Conservation (phyloP, 2,797 vertebrate genomes). For the Crypturellus tataupa region DNA sequence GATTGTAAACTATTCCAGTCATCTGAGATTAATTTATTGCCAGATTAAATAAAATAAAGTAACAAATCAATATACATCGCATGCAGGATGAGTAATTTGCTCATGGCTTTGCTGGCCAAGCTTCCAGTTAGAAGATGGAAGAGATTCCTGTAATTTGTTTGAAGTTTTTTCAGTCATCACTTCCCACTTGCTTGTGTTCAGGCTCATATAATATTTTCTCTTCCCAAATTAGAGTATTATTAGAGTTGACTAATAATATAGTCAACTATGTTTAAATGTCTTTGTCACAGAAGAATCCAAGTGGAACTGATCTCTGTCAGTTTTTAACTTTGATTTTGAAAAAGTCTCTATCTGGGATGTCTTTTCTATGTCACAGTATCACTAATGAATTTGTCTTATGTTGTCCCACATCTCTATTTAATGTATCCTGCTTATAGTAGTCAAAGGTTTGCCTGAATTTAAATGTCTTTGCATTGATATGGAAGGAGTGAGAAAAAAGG, state of each 20-base stretch:
- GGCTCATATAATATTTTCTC: background rate
- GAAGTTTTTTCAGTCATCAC: background rate
- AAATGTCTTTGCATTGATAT: background rate
- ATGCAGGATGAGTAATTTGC: background rate
- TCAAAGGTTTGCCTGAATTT: background rate
- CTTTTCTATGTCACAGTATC: background rate
- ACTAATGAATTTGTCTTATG: background rate
- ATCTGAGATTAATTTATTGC: background rate
- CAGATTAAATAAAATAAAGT: background rate
- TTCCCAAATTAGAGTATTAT: background rate
- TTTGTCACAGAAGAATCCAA: background rate
- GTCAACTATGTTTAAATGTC: background rate
- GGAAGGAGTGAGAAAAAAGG: background rate
- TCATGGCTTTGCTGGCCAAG: background rate
- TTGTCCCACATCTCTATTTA: background rate
- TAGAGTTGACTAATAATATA: background rate
- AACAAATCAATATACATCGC: background rate
- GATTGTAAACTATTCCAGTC: background rate
- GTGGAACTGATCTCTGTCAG: background rate
- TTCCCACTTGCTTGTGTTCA: background rate
- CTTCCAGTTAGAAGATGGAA: background rate
- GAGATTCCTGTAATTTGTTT: background rate
- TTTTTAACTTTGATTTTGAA: background rate
- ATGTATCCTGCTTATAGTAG: background rate
- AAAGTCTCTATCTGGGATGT: background rate